phyloP scores from a whole-genome alignment of 53 echinoderm and acorn worm species.

The Henricia sp. region DNA sequence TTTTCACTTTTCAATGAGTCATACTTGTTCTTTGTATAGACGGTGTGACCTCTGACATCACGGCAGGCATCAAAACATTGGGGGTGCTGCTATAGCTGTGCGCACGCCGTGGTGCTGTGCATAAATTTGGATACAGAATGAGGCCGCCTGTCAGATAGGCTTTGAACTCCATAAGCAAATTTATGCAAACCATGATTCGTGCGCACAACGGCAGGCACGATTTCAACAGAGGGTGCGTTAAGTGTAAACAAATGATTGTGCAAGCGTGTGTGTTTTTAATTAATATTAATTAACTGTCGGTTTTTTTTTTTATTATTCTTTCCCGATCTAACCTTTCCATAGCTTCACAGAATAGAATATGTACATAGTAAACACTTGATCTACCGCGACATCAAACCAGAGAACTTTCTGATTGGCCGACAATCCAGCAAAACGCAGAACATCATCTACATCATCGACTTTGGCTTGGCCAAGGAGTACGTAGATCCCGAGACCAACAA shows the following conservation, averaged over 20 bases:
- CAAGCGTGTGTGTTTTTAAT: neutral
- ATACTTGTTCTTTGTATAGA: too few relatives aligned
- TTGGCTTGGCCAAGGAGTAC: constrained; percentile 99
- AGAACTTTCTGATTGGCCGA: constrained; percentile 99
- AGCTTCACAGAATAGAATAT: constrained; percentile 99
- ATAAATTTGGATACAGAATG: too few relatives aligned
- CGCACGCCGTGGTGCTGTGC: too few relatives aligned
- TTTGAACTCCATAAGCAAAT: too few relatives aligned
- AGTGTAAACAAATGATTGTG: neutral
- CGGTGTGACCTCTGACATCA: too few relatives aligned
- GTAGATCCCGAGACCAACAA: constrained; percentile 99
- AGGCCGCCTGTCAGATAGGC: too few relatives aligned
- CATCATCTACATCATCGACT: constrained; percentile 97
- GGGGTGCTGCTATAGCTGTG: too few relatives aligned
- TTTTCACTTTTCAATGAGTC: too few relatives aligned
- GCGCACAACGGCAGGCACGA: too few relatives aligned
- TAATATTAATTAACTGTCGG: neutral
- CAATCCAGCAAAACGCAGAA: constrained; percentile 89
- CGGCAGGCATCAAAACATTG: too few relatives aligned
- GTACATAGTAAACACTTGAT: constrained; percentile 99
- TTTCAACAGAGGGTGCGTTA: too few relatives aligned
- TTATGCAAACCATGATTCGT: too few relatives aligned
- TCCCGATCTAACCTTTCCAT: constrained; percentile 14
- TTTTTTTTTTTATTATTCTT: constrained; percentile 9
- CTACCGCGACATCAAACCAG: constrained; percentile 99